These are phyloP conservation scores for Stichopus horrens DNA, from an alignment of 53 echinoderm and acorn worm species.

Conservation along the genomic window DNA sequence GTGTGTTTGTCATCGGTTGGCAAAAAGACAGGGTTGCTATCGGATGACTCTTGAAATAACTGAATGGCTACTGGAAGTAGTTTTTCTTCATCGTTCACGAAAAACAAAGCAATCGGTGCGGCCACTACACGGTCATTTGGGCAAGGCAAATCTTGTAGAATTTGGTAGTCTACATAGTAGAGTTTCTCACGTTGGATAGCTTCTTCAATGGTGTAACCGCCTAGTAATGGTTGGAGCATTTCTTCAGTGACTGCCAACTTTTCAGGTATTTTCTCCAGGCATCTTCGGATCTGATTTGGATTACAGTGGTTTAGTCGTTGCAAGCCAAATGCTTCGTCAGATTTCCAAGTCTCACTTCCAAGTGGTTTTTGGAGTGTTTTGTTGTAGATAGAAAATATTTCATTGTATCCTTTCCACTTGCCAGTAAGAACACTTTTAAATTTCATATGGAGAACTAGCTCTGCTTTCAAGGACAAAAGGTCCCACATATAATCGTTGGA, in stretches of 20 bases:
- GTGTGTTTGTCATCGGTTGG: no score
- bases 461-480: neutral
- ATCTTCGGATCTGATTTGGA: constrained; percentile 22
- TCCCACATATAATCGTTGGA: constrained; percentile 14
- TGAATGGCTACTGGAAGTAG: constrained; percentile 28
- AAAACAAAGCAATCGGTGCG: constrained; percentile 74
- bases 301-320: constrained; percentile 42
- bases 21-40: constrained; percentile 57
- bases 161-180: constrained; percentile 62
- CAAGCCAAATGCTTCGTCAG: constrained; percentile 13
- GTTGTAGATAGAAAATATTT: neutral
- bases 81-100: constrained; percentile 54
- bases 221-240: constrained; percentile 55
- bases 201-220: constrained; percentile 58
- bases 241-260: constrained; percentile 63
- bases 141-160: constrained; percentile 50
- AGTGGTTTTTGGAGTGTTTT: neutral
- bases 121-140: constrained; percentile 47
- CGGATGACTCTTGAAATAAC: neutral
- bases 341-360: neutral
- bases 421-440: neutral
- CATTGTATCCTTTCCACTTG: neutral
- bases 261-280: neutral
- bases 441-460: neutral
- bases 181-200: constrained; percentile 57